A percentile compares a stretch with the other conserved stretches of the same genome.
Conservation (phyloP, 2,113 vertebrate genomes). For the Chunga burmeisteri region DNA sequence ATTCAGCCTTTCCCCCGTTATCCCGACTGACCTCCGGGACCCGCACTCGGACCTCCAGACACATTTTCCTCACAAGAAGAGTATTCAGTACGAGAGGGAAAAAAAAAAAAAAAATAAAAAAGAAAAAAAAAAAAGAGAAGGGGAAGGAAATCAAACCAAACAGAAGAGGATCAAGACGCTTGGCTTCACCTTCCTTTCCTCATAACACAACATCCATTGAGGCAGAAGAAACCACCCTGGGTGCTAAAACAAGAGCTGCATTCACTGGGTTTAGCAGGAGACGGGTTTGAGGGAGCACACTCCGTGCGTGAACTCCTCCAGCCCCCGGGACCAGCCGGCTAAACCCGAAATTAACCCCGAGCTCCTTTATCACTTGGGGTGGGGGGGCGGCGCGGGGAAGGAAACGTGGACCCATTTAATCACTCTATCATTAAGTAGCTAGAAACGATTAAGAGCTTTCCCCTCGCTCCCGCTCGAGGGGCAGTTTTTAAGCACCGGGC, state of each 20-base stretch:
- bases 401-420: background rate
- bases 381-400: no score
- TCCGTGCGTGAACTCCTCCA: background rate
- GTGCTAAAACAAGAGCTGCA: background rate
- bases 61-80: background rate
- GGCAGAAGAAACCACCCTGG: background rate
- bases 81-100: background rate
- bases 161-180: background rate
- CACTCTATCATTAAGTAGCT: background rate
- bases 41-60: background rate
- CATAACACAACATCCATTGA: background rate
- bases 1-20: background rate
- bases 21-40: background rate
- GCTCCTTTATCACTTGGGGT: fast-evolving
- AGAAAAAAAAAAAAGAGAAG: background rate
- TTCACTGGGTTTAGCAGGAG: background rate
- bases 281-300: background rate
- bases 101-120: no score
- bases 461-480: background rate
- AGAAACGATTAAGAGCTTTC: background rate
- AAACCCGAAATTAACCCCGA: background rate
- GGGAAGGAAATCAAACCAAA: background rate
- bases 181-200: background rate
- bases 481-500: background rate
- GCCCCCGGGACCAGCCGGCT: background rate